A percentile compares a stretch with the other conserved stretches of the same genome.
Evolutionary conservation across 2,888 invertebrate genomes (phyloP).

Genomic region (Panzeria rudis): DNA sequence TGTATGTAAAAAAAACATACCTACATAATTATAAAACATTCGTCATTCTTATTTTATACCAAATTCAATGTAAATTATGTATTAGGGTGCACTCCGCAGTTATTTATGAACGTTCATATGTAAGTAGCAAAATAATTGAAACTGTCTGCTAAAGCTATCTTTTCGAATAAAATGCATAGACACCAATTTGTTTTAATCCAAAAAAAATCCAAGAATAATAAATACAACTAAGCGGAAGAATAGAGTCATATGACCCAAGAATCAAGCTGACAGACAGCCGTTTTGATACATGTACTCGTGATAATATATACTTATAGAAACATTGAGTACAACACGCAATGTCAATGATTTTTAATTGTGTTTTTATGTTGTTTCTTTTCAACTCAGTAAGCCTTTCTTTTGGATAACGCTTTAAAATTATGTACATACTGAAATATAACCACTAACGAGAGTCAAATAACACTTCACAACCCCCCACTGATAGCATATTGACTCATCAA

Average conservation of each 20-base stretch:
- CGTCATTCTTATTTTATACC: constrained; percentile 39
- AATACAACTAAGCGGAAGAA: constrained; percentile 41
- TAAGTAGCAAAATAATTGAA: constrained; percentile 5
- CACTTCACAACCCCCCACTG: not conserved
- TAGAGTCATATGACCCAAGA: constrained; percentile 29
- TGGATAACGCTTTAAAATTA: constrained; percentile 6
- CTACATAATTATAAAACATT: constrained; percentile 12
- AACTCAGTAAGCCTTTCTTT: constrained; percentile 6
- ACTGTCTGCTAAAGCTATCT: constrained; percentile 53
- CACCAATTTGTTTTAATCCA: constrained; percentile 14
- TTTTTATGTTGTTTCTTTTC: constrained; percentile 39
- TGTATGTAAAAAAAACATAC: constrained; percentile 37
- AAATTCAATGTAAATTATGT: constrained; percentile 44
- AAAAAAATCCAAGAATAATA: constrained; percentile 9
- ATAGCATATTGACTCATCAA: not conserved
- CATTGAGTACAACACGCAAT: constrained; percentile 55
- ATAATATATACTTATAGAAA: not conserved
- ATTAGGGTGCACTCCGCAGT: constrained; percentile 6
- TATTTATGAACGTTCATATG: not conserved
- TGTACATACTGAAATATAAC: constrained; percentile 35
- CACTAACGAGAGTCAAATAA: constrained; percentile 15
- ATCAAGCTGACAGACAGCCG: not conserved
- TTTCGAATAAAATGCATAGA: not conserved
- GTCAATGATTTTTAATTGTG: constrained; percentile 55
- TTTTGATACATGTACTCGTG: not conserved